Base-by-base conservation (phyloP, 2,797 vertebrate genomes). In the Paguma larvata region DNA sequence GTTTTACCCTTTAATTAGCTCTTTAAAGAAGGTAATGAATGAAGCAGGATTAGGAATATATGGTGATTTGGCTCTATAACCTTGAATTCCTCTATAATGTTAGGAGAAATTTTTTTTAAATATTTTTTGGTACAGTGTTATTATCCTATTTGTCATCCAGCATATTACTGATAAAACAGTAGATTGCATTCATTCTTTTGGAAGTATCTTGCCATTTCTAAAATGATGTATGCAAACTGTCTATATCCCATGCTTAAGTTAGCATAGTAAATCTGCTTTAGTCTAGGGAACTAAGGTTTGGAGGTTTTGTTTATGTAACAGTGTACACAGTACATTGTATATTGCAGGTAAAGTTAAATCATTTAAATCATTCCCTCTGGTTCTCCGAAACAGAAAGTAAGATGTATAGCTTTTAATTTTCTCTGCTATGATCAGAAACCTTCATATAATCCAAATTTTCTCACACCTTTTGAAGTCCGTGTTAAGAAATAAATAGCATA, bases 261-360 rank as follows among this genome's bases (percentile, higher is more conserved):
- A 70, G 78, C n/a, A 67, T n/a, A 30, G 19, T 96, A 94, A 96
- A 97, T 97, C 78, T 87, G 70, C 34, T 87, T 95, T 41, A 89
- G 25, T 30, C 53, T 82, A 48, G 78, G 87, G 30, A 75, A 21
- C 5, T 16, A 38, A 85, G 79, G 15, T 97, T 97, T 87, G 63
- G 34, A 96, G 46, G 16, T 6, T 80, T 95, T 18, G 3, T 11
- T 90, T 94, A 97, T 97, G 23, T 94, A 85, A 90, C 1, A 44
- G 38, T 59, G 5, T 80, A 78, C 77, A 70, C 0, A 38, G 89
- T 67, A 32, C 25, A 89, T 97, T 97, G 88, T 96, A 94, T 96
- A 88, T 78, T 88, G 4, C 21, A 96, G 82, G 93, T 97, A 94
- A 97, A 98, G n/a, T 5, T 51, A 85, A 97, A 25, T 67, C 94